Percentiles rank a stretch among this genome's conserved stretches.
These are phyloP conservation scores for Phyllostomus hastatus DNA, from an alignment of 2,113 vertebrate species.

Conservation along the genomic window DNA sequence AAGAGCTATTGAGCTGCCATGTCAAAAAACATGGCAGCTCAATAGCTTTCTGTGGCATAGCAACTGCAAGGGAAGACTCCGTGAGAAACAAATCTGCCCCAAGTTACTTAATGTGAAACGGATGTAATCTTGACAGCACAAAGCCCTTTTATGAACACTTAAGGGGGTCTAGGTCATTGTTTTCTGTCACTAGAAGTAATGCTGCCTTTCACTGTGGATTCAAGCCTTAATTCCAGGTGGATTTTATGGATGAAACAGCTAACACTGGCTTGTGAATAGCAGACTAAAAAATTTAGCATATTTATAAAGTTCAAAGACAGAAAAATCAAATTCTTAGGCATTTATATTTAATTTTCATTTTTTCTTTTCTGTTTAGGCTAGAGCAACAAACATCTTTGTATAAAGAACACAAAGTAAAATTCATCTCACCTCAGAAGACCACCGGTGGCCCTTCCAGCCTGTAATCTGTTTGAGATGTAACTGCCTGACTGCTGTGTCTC, in stretches of 20 bases:
- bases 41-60: conserved; percentile 35
- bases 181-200: conserved; percentile 33
- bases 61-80: neutral
- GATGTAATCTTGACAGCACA: conserved; percentile 18
- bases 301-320: conserved; percentile 14
- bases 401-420: conserved; percentile 27
- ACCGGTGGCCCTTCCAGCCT: neutral
- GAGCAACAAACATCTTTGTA: conserved; percentile 7
- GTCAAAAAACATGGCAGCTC: conserved; percentile 7
- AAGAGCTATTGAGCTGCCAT: conserved; percentile 36
- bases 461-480: neutral
- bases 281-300: neutral
- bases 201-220: neutral
- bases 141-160: conserved; percentile 35
- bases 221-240: conserved; percentile 18
- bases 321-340: neutral
- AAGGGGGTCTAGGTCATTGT: conserved; percentile 37
- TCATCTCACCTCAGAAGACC: neutral
- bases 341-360: neutral
- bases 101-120: conserved; percentile 1
- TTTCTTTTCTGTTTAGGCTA: neutral
- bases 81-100: neutral
- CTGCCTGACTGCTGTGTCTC: neutral
- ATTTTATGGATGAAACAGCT: conserved; percentile 21
- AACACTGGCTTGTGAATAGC: neutral